Base-by-base conservation (phyloP, 2,113 vertebrate genomes). In the Tragelaphus strepsiceros region DNA sequence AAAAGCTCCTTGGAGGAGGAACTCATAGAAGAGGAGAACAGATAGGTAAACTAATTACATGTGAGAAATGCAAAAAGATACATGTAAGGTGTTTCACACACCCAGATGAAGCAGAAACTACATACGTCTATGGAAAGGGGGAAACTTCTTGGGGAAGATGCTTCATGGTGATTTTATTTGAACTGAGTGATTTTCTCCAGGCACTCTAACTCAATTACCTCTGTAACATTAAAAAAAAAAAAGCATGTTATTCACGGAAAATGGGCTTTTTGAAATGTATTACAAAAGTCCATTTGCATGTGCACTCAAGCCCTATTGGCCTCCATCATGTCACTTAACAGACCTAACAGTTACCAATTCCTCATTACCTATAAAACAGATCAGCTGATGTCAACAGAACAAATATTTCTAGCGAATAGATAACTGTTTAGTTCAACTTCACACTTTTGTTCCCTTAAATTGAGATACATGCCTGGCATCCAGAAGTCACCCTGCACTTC, bases 201-300 rank as follows among this genome's bases (percentile, higher is more conserved):
- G 51, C 51, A 90, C 61, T 93, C 24, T 54, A 95, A 93, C 30
- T 95, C 54, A 92, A 35, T 95, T 88, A 95, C 53, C 58, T 93
- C 39, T 94, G 12, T 81, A 95, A 74, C 16, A 91, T 7, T 39
- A 1, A 32, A 32, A 62, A 64, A 32, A 32, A 64, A 62, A 30
- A 92, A 6, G 30, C 21, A 21, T 51, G 51, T 95, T 96, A 96
- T 97, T 96, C 78, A 96, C 46, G 56, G 96, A 88, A 95, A 94
- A 93, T 62, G 15, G 26, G 17, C 56, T 89, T 96, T 96, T 58
- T 91, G 10, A 96, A 97, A 82, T 80, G 21, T 21, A 93, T 89
- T 87, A 91, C 30, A 71, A 59, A 93, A 46, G 78, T 19, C 53
- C 51, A 86, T 77, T 87, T 90, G 82, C 74, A 30, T 92, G 58